phyloP scores from a whole-genome alignment of 2,797 vertebrate genomes.

The Urophycis tenuis region DNA sequence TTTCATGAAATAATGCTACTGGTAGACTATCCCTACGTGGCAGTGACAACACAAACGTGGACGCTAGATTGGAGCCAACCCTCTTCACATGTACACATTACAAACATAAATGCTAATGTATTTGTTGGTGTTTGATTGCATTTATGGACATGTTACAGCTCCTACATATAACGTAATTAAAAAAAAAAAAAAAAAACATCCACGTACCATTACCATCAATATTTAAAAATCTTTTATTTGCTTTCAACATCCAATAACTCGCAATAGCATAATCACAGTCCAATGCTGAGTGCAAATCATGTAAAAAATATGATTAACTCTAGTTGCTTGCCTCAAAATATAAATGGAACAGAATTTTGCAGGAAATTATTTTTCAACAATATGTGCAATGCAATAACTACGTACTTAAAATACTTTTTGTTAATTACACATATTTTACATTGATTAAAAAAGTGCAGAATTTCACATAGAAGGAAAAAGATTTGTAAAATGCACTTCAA shows the following conservation, averaged over 20 bases:
- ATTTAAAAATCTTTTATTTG: slow-evolving; percentile 55
- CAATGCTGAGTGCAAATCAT: slow-evolving; percentile 60
- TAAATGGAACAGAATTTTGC: slow-evolving; percentile 22
- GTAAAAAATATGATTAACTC: slow-evolving; percentile 37
- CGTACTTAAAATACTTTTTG: slow-evolving; percentile 17
- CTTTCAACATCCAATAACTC: slow-evolving; percentile 34
- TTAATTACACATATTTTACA: not conserved
- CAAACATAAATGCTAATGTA: no score
- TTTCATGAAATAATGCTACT: not conserved
- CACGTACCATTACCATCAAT: not conserved
- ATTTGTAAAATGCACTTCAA: slow-evolving; percentile 4
- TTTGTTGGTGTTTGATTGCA: no score
- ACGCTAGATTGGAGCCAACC: slow-evolving; percentile 38
- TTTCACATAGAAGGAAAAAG: slow-evolving; percentile 14
- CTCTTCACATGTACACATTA: not conserved
- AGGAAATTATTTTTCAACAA: slow-evolving; percentile 22
- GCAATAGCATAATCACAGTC: slow-evolving; percentile 59
- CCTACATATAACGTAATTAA: not conserved
- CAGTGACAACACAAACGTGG: slow-evolving; percentile 13
- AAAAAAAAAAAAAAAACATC: not conserved
- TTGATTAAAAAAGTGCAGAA: slow-evolving; percentile 26
- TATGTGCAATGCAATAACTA: slow-evolving; percentile 39
- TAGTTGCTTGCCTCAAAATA: slow-evolving; percentile 13
- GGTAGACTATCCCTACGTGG: slow-evolving; percentile 35
- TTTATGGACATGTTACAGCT: not conserved